Conservation (phyloP, 2,888 invertebrate species). For the Lepetodrilus schrolli region DNA sequence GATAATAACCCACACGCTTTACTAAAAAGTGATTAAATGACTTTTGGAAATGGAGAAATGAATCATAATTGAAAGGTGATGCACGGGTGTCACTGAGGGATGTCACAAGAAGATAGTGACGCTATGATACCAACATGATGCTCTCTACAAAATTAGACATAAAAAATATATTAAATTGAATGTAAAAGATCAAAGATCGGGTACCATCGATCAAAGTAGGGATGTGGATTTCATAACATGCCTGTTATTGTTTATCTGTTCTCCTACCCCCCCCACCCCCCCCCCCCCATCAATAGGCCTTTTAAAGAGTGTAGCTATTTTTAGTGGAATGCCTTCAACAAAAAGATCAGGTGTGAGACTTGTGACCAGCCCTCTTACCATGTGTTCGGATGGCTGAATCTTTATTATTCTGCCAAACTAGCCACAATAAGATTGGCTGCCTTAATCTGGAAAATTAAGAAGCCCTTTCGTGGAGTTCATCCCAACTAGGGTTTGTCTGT, state of each 20-base stretch:
- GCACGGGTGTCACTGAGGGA: constrained; percentile 1
- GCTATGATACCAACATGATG: constrained; percentile 8
- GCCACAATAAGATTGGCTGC: background rate
- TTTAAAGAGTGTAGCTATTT: background rate
- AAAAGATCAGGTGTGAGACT: background rate
- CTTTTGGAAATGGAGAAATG: background rate
- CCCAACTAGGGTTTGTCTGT: background rate
- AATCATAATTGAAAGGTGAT: background rate
- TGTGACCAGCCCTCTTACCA: constrained; percentile 1
- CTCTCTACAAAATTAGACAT: constrained; percentile 6
- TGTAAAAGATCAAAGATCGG: constrained; percentile 12
- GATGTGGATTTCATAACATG: background rate
- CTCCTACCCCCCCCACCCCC: background rate
- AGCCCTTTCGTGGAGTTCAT: background rate
- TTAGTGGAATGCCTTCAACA: background rate
- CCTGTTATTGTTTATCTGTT: background rate
- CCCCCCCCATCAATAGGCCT: background rate
- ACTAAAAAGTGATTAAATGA: background rate
- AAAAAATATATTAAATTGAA: constrained; percentile 1
- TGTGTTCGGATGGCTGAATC: background rate
- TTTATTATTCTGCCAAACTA: background rate
- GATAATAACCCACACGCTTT: background rate
- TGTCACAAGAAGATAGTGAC: constrained; percentile 1
- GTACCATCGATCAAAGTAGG: background rate
- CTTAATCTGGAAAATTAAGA: constrained; percentile 14